These are phyloP conservation scores for Ricordea florida DNA, from an alignment of 92 coral and sea anemone species.

Conservation along the genomic window DNA sequence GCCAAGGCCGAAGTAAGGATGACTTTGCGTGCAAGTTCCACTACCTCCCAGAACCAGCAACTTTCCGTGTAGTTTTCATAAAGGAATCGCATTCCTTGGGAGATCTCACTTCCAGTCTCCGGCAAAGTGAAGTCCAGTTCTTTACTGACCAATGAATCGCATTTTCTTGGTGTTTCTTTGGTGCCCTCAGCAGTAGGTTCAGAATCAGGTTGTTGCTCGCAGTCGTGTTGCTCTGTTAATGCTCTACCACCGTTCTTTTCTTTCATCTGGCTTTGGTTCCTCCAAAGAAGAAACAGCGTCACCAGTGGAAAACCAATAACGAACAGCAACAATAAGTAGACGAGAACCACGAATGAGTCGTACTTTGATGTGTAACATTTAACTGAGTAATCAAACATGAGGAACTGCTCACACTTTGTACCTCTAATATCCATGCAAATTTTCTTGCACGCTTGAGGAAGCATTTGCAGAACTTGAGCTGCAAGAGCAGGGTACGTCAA, in stretches of 20 bases:
- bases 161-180: no score
- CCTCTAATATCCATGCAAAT: not conserved
- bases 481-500: constrained; percentile 14
- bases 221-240: no score
- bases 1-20: constrained; percentile 31
- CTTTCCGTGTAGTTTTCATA: constrained; percentile 17
- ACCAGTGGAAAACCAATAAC: not conserved
- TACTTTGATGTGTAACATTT: not conserved
- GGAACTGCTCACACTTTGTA: not conserved
- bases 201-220: no score
- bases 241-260: not conserved
- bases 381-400: not conserved
- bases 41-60: constrained; percentile 34
- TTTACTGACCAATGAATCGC: no score
- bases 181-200: no score
- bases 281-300: not conserved
- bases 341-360: not conserved
- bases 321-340: not conserved
- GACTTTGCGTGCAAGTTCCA: constrained; percentile 25
- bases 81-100: constrained; percentile 3
- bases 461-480: not conserved
- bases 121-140: no score
- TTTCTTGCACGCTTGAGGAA: constrained; percentile 26
- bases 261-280: not conserved
- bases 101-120: no score